A percentile compares a stretch with the other conserved stretches of the same genome.
Conservation (phyloP, 2,888 invertebrate species). For the Agriopis marginaria region DNA sequence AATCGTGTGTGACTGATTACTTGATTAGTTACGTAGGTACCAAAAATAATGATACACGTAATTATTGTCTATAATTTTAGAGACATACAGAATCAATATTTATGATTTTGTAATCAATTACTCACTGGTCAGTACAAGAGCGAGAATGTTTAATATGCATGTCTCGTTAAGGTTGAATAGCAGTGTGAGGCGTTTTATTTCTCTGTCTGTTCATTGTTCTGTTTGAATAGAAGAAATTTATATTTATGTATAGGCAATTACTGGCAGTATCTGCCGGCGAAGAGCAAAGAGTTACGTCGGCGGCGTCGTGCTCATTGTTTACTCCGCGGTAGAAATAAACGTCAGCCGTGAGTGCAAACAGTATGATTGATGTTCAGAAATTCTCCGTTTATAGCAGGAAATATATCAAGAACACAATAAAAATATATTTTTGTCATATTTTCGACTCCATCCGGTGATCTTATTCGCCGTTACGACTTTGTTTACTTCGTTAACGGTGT, state of each 20-base stretch:
- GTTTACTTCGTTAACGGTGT: conserved; percentile 29
- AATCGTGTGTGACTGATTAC: conserved; percentile 20
- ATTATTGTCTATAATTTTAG: conserved; percentile 3
- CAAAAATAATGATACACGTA: conserved; percentile 13
- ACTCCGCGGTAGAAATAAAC: conserved; percentile 42
- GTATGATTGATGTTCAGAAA: conserved; percentile 43
- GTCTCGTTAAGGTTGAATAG: conserved; percentile 43
- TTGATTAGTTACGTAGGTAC: conserved; percentile 11
- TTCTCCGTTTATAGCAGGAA: conserved; percentile 35
- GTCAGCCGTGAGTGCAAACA: conserved; percentile 39
- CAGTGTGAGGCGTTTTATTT: conserved; percentile 31
- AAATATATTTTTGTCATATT: conserved; percentile 29
- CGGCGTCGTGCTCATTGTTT: conserved; percentile 32
- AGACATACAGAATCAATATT: conserved; percentile 21
- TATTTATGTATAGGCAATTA: conserved; percentile 39
- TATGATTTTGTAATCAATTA: conserved; percentile 22
- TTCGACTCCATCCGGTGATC: conserved; percentile 29
- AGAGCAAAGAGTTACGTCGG: conserved; percentile 7
- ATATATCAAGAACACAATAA: conserved; percentile 32
- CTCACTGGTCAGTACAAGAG: conserved; percentile 27
- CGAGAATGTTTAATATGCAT: conserved; percentile 39
- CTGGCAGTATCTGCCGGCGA: conserved; percentile 14
- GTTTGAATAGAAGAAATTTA: conserved; percentile 36
- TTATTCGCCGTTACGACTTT: conserved; percentile 33
- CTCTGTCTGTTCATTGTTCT: conserved; percentile 42